Evolutionary conservation across 2,113 vertebrate species (phyloP), one percentile per base, ranked within the genome.

Genomic region (Elaphurus davidianus): DNA sequence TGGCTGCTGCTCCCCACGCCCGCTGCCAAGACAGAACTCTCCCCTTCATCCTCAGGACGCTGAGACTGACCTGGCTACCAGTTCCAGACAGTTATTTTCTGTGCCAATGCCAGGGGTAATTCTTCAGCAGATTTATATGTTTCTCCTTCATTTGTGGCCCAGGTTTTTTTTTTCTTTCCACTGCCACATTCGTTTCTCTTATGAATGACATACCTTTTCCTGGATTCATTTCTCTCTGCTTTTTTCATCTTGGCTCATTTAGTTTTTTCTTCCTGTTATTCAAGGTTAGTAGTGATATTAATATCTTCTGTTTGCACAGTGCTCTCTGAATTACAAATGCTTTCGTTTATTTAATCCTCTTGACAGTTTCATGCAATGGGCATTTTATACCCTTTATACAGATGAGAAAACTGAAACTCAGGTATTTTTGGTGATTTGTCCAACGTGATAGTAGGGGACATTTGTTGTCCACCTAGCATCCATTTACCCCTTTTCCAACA

Each of bases 181-280:
- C 14, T 59, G 36, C 36, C 27, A 3, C 85, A 40, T 82, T 47
- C 16, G n/a, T 79, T 82, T 87, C 71, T 64, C n/a, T 76, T 81
- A 28, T 45, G 21, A 87, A n/a, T 54, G 50, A 54, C 40, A 50
- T n/a, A 45, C 0, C 4, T 79, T 52, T 28, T 87, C 59, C 76
- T 92, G 33, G 79, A 60, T 97, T 97, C 11, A 21, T 89, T 79
- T 82, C 36, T 91, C 6, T 96, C 21, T 88, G 17, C 40, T 6
- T 74, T 3, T 28, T 43, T 93, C 87, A 59, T 23, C 85, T 89
- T 91, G 87, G 54, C 52, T 64, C 9, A 27, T 78, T 84, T 96
- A 21, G 1, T 43, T 84, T 90, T 91, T 95, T 52, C 60, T 93
- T 87, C 67, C 40, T 60, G 7, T 90, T 62, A 59, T 25, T 94